These are phyloP conservation scores for human DNA, from an alignment of 2,113 vertebrate species.

Conservation along the genomic window GRCh38 chr6:23967001-23967500, in stretches of 20 bases:
- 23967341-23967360: neutral
- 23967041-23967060: neutral
- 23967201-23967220: neutral
- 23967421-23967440: neutral
- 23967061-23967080: neutral
- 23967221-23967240: neutral
- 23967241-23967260: neutral
- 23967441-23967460: slow-evolving; percentile 53
- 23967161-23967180: neutral
- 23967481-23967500: slow-evolving; percentile 8
- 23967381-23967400: neutral
- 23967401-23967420: neutral
- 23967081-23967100: neutral
- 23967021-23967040: neutral
- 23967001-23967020: neutral
- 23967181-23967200: neutral
- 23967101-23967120: neutral
- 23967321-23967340: neutral
- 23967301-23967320: neutral
- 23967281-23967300: neutral
- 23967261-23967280: neutral
- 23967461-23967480: neutral
- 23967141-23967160: neutral
- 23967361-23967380: neutral
- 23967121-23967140: neutral